Conservation (phyloP, 2,797 vertebrate species). For the Sebastes matsubarae region DNA sequence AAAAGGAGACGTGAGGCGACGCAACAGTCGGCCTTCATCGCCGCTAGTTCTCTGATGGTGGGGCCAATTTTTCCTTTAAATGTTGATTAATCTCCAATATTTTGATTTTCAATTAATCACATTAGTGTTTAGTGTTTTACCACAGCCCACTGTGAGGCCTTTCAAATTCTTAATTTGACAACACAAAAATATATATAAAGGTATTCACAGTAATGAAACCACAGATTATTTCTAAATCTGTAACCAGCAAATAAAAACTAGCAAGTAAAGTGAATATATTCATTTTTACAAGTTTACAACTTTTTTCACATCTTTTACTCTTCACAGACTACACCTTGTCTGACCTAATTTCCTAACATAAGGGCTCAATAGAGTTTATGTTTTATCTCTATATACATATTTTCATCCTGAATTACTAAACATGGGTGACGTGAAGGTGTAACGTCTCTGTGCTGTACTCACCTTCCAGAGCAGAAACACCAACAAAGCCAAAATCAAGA, state of each 20-base stretch:
- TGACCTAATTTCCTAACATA: background rate
- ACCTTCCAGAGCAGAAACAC: conserved; percentile 98
- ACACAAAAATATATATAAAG: background rate
- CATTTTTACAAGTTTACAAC: background rate
- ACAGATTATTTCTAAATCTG: background rate
- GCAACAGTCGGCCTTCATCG: too few relatives aligned
- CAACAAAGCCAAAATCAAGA: conserved; percentile 91
- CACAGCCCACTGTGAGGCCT: background rate
- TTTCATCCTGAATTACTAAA: background rate
- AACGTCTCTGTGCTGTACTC: conserved; percentile 62
- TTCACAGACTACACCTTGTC: background rate
- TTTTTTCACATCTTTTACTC: background rate
- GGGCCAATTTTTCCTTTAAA: background rate
- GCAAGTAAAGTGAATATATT: background rate
- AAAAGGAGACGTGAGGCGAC: too few relatives aligned
- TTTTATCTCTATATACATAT: background rate
- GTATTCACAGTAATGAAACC: background rate
- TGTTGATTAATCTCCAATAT: background rate
- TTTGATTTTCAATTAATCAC: background rate
- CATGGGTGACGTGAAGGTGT: background rate
- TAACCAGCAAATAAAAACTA: background rate
- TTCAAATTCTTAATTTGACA: background rate
- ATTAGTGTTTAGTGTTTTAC: background rate
- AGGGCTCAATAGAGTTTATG: background rate
- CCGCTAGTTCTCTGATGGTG: too few relatives aligned